Evolutionary conservation across 2,888 invertebrate species (phyloP).

Genomic region (Phalangium opilio): DNA sequence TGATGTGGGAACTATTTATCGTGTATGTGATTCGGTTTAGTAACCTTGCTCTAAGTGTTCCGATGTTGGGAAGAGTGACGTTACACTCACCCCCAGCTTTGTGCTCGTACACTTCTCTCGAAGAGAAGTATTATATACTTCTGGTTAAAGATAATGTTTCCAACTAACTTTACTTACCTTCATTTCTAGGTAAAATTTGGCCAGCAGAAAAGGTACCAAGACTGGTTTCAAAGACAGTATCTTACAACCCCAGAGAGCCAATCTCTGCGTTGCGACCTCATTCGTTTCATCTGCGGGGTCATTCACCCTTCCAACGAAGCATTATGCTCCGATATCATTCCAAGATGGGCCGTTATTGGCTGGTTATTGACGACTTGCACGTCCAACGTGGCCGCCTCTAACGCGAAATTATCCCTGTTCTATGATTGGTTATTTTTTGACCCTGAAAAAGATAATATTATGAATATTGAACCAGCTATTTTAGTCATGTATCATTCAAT

Average conservation of each 20-base stretch:
- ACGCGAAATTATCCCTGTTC: slow-evolving; percentile 78
- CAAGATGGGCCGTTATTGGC: slow-evolving; percentile 86
- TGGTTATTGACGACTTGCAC: slow-evolving; percentile 85
- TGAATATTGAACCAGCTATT: slow-evolving; percentile 90
- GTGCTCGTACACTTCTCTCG: too few species aligned
- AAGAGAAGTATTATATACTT: too few species aligned
- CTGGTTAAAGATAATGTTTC: too few species aligned
- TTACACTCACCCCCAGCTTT: too few species aligned
- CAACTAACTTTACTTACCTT: too few species aligned
- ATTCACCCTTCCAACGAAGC: slow-evolving; percentile 87
- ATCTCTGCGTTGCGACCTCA: slow-evolving; percentile 77
- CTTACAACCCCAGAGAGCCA: slow-evolving; percentile 80
- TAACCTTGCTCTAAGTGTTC: too few species aligned
- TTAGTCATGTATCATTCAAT: slow-evolving; percentile 87
- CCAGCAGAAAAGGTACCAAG: slow-evolving; percentile 79
- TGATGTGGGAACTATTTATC: too few species aligned
- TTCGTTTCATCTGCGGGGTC: slow-evolving; percentile 80
- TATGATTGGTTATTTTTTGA: slow-evolving; percentile 90
- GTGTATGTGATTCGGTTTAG: too few species aligned
- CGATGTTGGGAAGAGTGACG: too few species aligned
- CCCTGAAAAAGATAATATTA: slow-evolving; percentile 77
- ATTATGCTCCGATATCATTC: slow-evolving; percentile 83
- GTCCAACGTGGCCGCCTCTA: slow-evolving; percentile 70
- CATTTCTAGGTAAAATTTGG: slow-evolving; percentile 61
- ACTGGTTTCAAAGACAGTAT: slow-evolving; percentile 82